Evolutionary conservation across 2,113 vertebrate species (phyloP).

Genomic region (Pyxicephalus adspersus): DNA sequence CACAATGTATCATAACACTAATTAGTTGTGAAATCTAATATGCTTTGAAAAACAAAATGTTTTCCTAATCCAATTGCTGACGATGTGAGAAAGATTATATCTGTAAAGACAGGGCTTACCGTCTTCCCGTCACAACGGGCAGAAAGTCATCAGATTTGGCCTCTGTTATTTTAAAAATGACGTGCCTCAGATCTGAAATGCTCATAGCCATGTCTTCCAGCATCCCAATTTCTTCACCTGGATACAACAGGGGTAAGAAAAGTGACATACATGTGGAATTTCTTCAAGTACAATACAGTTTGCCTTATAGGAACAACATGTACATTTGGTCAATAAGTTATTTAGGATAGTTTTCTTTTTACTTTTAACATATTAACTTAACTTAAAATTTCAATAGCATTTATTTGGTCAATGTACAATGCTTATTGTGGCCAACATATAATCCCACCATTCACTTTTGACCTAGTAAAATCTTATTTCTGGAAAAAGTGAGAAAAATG

Average conservation of each 20-base stretch:
- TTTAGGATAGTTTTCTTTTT: neutral
- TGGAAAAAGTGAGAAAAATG: too few species aligned
- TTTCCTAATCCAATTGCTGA: constrained; percentile 13
- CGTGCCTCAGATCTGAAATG: constrained; percentile 90
- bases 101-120: constrained; percentile 75
- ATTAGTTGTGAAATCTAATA: constrained; percentile 44
- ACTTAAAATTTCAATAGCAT: too few species aligned
- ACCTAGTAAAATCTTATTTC: too few species aligned
- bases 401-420: too few species aligned
- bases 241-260: constrained; percentile 43
- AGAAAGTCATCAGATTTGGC: constrained; percentile 87
- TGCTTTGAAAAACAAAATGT: constrained; percentile 35
- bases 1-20: constrained; percentile 21
- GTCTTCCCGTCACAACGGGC: constrained; percentile 88
- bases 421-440: too few species aligned
- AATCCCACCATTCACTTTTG: too few species aligned
- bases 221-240: constrained; percentile 97
- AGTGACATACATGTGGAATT: constrained; percentile 10
- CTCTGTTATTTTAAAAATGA: constrained; percentile 90
- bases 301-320: neutral
- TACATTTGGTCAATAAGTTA: neutral
- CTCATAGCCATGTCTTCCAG: constrained; percentile 96
- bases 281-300: neutral
- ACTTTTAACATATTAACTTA: neutral
- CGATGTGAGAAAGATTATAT: constrained; percentile 3